Evolutionary conservation across 2,797 vertebrate species (phyloP).

Genomic region (Pristis pectinata): DNA sequence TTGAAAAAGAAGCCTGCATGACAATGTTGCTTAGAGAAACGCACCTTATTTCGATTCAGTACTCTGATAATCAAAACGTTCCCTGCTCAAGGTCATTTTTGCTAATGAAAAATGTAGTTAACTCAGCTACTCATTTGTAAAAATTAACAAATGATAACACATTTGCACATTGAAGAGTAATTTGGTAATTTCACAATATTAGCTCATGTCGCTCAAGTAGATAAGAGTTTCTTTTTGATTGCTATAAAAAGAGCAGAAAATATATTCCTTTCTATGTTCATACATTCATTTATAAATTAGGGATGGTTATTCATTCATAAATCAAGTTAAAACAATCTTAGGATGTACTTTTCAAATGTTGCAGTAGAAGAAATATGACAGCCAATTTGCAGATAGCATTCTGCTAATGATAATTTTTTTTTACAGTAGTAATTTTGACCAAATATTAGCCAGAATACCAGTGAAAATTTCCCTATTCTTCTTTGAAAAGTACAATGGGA

Average conservation of each 20-base stretch:
- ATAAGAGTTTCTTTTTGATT: background rate
- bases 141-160: conserved; percentile 20
- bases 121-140: background rate
- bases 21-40: background rate
- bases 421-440: background rate
- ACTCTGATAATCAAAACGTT: background rate
- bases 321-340: too few species aligned
- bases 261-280: background rate
- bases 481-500: background rate
- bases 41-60: background rate
- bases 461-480: background rate
- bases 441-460: background rate
- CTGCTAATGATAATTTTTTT: background rate
- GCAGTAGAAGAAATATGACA: background rate
- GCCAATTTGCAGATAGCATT: background rate
- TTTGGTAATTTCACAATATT: background rate
- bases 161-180: background rate
- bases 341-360: background rate
- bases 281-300: background rate
- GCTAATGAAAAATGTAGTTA: background rate
- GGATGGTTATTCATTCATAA: background rate
- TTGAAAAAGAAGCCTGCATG: background rate
- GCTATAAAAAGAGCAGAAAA: background rate
- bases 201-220: background rate
- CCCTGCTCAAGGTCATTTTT: conserved; percentile 1